Percentiles rank a stretch among this genome's conserved stretches.
These are phyloP conservation scores for Onthophagus sagittarius DNA, from an alignment of 2,888 invertebrate species.

Conservation along the genomic window DNA sequence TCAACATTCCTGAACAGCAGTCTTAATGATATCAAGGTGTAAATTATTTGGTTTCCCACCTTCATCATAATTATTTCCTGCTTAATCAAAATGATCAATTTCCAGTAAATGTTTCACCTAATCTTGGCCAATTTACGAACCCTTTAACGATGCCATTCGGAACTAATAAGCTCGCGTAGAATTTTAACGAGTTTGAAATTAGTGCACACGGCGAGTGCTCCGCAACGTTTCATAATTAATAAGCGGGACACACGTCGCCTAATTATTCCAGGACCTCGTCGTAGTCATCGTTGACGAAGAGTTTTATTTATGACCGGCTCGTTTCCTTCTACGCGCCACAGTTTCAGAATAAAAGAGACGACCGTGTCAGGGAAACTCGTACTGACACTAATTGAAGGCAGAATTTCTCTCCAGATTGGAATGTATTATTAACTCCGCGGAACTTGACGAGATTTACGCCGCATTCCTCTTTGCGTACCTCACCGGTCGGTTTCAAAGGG, in stretches of 20 bases:
- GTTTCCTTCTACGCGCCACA: background rate
- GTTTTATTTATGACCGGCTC: background rate
- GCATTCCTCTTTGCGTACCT: constrained; percentile 1
- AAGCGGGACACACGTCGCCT: constrained; percentile 8
- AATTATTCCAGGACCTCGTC: constrained; percentile 1
- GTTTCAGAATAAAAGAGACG: background rate
- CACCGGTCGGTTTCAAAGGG: background rate
- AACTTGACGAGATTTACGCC: constrained; percentile 4
- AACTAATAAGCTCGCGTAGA: constrained; percentile 6
- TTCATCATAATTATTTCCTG: no score
- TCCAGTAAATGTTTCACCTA: no score
- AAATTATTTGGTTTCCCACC: no score
- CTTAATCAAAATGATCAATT: no score
- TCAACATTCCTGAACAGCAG: no score
- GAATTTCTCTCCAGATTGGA: constrained; percentile 12
- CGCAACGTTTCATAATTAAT: constrained; percentile 8
- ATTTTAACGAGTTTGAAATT: constrained; percentile 12
- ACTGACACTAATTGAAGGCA: constrained; percentile 12
- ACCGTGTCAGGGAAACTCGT: background rate
- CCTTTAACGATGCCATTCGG: background rate
- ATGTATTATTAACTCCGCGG: constrained; percentile 10
- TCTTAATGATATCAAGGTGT: no score
- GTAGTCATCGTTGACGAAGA: background rate
- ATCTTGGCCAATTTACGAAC: no score
- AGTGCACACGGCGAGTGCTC: background rate